Evolutionary conservation across 1,140 invertebrate genomes (phyloP), one percentile per base, ranked within the genome.

Genomic region (Cheumatopsyche charites): DNA sequence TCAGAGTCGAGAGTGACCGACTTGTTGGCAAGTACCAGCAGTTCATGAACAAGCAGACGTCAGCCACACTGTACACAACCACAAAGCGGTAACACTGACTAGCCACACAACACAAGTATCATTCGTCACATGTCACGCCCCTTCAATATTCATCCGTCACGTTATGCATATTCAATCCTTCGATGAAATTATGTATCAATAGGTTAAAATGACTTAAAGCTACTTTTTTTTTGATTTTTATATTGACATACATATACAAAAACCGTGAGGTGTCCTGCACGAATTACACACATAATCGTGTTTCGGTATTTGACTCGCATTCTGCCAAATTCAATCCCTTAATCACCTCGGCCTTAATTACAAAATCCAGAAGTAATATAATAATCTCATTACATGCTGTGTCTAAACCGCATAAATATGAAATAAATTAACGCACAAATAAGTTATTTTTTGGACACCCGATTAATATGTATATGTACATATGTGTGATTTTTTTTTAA

Each of bases 131-230:
- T 12, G 15, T n/a, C 69, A 58, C 61, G 45, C 62, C 65, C 36
- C 49, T 67, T 42, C 15, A 47, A 47, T 49, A 66, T 55, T 66
- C 47, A 55, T 36, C 63, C 45, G 47, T 63, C 19, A 71, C 43
- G 13, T 47, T 47, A n/a, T 47, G 12, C 43, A 13, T 47, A 47
- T n/a, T 70, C 72, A 67, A 65, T 45, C 45, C 70, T 76, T 74
- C 75, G 68, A 73, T 76, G 68, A 71, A 76, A 72, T 76, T 72
- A 76, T 76, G 75, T 76, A 75, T 75, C 63, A 62, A 71, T 75
- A 74, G 75, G 72, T 76, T 76, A 76, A 76, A 76, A 76, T 76
- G 72, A 76, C 72, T 76, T 76, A 76, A 76, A 73, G 66, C 75
- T 76, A 76, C 55, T 9, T 58, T 49, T 52, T 52, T 42, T 73